phyloP scores from a whole-genome alignment of 2,888 invertebrate species.

The Parapristionchus giblindavisi region DNA sequence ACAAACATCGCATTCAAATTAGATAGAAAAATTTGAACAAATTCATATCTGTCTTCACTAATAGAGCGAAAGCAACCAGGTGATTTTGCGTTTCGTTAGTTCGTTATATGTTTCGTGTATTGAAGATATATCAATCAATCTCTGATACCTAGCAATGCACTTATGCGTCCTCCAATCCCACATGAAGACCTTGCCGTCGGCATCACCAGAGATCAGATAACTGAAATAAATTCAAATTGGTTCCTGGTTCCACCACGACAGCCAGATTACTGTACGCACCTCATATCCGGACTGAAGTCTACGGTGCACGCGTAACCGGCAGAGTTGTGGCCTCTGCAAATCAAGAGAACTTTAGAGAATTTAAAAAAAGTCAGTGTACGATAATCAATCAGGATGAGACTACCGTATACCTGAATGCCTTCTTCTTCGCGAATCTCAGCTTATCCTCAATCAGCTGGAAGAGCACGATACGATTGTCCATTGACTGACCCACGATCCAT shows the following conservation, averaged over 20 bases:
- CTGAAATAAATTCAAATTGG: conserved; percentile 72
- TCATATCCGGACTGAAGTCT: conserved; percentile 98
- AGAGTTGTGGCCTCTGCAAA: conserved; percentile 89
- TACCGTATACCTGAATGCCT: conserved; percentile 79
- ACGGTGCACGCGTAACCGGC: conserved; percentile 97
- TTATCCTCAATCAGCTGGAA: conserved; percentile 92
- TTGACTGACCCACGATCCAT: conserved; percentile 98
- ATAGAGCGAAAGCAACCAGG: neutral
- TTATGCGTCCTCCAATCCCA: conserved; percentile 99
- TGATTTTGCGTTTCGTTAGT: neutral
- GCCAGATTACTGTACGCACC: conserved; percentile 74
- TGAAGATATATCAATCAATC: too few relatives aligned
- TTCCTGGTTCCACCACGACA: neutral
- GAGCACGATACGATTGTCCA: conserved; percentile 98
- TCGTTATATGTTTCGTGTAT: neutral
- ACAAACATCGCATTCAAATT: too few relatives aligned
- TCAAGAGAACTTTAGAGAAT: neutral
- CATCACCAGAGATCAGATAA: conserved; percentile 95
- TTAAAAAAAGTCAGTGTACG: neutral
- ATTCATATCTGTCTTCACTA: neutral
- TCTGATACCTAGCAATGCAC: conserved; percentile 85
- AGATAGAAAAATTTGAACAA: neutral
- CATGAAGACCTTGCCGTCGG: conserved; percentile 96
- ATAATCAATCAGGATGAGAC: neutral
- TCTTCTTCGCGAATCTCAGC: conserved; percentile 97